A percentile compares a stretch with the other conserved stretches of the same genome.
Evolutionary conservation across 2,888 invertebrate genomes (phyloP).

Genomic region (Embidobia sp.): DNA sequence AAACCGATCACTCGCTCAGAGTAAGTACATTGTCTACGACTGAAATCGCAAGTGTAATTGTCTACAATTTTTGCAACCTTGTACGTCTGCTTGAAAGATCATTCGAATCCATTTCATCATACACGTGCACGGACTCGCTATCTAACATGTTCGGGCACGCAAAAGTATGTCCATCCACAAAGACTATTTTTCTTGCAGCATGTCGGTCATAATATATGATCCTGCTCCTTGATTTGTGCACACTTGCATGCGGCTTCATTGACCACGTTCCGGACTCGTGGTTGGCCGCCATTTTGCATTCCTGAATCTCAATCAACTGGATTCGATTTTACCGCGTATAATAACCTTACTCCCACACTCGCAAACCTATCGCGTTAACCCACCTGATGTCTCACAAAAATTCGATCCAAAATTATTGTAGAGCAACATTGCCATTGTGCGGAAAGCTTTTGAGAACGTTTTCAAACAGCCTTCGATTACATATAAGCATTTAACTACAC

Average conservation of each 20-base stretch:
- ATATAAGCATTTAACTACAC: no score
- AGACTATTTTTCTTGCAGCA: conserved; percentile 52
- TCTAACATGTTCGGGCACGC: conserved; percentile 46
- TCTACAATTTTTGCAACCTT: conserved; percentile 11
- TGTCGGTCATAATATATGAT: conserved; percentile 58
- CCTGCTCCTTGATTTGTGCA: conserved; percentile 62
- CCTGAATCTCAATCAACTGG: conserved; percentile 71
- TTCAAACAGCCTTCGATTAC: no score
- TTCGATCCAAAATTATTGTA: no score
- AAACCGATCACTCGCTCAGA: no score
- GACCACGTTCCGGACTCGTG: conserved; percentile 45
- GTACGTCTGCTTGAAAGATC: conserved; percentile 22
- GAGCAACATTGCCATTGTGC: no score
- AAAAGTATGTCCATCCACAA: conserved; percentile 52
- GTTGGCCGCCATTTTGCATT: conserved; percentile 67
- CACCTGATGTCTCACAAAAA: conserved; percentile 9
- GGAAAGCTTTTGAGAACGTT: no score
- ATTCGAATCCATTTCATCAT: conserved; percentile 38
- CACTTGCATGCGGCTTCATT: conserved; percentile 55
- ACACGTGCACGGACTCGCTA: conserved; percentile 24
- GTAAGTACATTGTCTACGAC: conserved; percentile 1
- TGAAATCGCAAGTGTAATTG: conserved; percentile 37
- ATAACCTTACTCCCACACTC: conserved; percentile 48
- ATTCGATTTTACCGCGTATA: conserved; percentile 58
- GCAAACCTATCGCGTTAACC: conserved; percentile 26